phyloP scores from a whole-genome alignment of 2,888 invertebrate species.

The Odontothrips loti region DNA sequence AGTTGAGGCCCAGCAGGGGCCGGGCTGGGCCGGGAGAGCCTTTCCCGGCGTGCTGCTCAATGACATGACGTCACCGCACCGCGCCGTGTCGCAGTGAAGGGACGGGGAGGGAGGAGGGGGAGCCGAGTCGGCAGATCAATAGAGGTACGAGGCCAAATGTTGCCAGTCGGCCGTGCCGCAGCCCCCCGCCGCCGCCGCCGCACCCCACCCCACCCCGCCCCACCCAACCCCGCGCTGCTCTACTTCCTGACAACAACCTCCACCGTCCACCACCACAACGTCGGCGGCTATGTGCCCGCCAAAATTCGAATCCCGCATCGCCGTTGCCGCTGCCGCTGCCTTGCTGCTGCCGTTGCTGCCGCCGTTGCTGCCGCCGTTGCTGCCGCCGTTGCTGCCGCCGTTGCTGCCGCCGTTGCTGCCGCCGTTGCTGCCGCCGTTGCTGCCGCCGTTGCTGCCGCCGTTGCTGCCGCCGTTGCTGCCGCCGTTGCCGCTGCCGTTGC shows the following conservation, averaged over 20 bases:
- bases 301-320: constrained; percentile 33
- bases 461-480: no score
- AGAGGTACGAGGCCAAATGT: constrained; percentile 28
- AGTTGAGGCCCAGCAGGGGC: not conserved
- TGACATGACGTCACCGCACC: constrained; percentile 4
- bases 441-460: no score
- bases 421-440: no score
- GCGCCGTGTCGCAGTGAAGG: constrained; percentile 40
- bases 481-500: no score
- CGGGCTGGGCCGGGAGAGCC: not conserved
- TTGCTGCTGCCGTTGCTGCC: no score
- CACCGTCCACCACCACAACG: constrained; percentile 28
- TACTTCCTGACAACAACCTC: not conserved
- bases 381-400: no score
- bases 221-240: not conserved
- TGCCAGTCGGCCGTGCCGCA: constrained; percentile 41
- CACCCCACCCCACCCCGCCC: not conserved
- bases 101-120: not conserved
- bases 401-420: no score
- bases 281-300: constrained; percentile 32
- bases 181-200: constrained; percentile 42
- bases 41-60: not conserved
- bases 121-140: not conserved
- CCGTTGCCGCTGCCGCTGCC: not conserved
- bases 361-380: no score